Conservation (phyloP, 2,888 invertebrate species). For the Saturnia japonica region DNA sequence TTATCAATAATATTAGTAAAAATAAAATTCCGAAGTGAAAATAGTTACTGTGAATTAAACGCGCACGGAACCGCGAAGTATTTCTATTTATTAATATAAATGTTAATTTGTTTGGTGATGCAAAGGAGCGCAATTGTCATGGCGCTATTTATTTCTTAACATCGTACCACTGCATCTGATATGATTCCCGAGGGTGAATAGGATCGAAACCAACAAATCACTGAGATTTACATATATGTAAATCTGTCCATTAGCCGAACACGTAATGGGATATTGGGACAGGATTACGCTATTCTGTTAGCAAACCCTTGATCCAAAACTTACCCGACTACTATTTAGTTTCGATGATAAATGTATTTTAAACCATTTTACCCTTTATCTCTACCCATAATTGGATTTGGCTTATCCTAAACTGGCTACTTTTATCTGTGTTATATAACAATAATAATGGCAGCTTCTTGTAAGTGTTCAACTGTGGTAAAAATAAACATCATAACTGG, state of each 20-base stretch:
- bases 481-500: no score
- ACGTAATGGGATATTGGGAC: constrained; percentile 37
- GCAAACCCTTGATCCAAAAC: constrained; percentile 21
- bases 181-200: constrained; percentile 4
- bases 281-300: constrained; percentile 37
- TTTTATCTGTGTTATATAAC: no score
- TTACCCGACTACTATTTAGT: not conserved
- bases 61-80: not conserved
- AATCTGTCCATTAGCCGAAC: constrained; percentile 29
- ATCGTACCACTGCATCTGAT: not conserved
- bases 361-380: no score
- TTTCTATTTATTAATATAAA: not conserved
- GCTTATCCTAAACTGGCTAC: no score
- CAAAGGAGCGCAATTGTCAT: not conserved
- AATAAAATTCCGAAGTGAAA: no score
- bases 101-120: not conserved
- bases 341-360: not conserved
- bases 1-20: no score
- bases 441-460: no score
- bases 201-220: constrained; percentile 26
- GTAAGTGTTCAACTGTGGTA: no score
- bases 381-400: no score
- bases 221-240: constrained; percentile 28
- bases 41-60: not conserved
- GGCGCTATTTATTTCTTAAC: not conserved